Base-by-base conservation (phyloP, 2,888 invertebrate species). In the Cantharis flavilabris region DNA sequence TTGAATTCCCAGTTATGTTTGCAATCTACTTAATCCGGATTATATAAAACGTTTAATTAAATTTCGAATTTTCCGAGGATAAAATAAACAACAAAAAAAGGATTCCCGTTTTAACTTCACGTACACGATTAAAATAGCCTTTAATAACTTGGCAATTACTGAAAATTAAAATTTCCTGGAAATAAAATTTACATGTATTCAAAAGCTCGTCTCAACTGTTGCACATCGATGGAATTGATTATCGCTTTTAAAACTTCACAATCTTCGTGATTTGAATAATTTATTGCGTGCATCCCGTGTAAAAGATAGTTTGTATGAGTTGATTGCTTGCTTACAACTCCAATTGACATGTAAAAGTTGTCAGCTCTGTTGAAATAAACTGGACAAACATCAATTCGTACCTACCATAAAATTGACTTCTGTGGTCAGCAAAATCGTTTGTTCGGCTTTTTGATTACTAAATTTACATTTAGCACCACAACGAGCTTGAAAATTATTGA, bases 171-270 rank as follows among this genome's bases (percentile, higher is more conserved):
- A 67, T 23, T 23, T 67, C 65, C 7, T n/a, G 26, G 65, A 49
- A 23, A 67, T n/a, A 23, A 23, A 13, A 67, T 67, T 67, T 20
- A 23, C 26, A 23, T 23, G 65, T 67, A 67, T 67, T 20, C 65
- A 67, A 67, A 67, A 26, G 18, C 65, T 23, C n/a, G 65, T 26
- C n/a, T 26, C 65, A 67, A 67, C 65, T 67, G 65, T 67, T 67
- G 65, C 65, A 67, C 65, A 67, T 67, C 65, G 23, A 67, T 67
- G 7, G 65, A 67, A 67, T 67, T 67, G 65, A 67, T 67, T 67
- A 67, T 67, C 26, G 20, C 23, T 20, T 67, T 67, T 26, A 18
- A 67, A 26, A 67, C n/a, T 4, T 49, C 49, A 49, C 49, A 49
- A 49, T 49, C n/a, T n/a, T 49, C 49, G 49, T 49, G 49, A 49